Base-by-base conservation (phyloP, 2,113 vertebrate species). In the Pungitius pungitius region DNA sequence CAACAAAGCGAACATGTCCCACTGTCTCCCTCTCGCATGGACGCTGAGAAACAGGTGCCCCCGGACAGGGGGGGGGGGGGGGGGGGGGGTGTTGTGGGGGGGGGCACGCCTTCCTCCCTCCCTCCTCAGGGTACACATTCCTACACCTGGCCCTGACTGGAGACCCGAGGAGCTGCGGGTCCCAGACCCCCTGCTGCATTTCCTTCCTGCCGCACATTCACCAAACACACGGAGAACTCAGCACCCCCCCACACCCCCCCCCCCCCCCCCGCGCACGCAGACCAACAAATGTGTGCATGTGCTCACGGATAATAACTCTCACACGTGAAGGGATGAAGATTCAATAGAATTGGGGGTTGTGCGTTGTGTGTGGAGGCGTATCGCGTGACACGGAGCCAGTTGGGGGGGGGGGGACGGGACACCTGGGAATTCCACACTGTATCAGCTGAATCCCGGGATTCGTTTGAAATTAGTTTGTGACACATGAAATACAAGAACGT, bases 21-120 rank as follows among this genome's bases (percentile, higher is more conserved):
- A 35, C 68, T 69, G 79, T 74, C 83, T 81, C 69, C 77, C 59
- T 70, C 69, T 75, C 70, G 71, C 52, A 56, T 22, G 63, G 75
- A 37, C 84, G 82, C 83, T 82, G 72, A 80, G 83, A 90, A 91
- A 91, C 91, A 91, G 91, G 88, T 91, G 89, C 84, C 83, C 49
- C 45, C 12, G 77, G 85, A 91, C 85, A 81, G 78, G 30, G 5
- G 74, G 49, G 78, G 83, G 85, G 78, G 81, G 42, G 77, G 78
- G 30, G 5, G 74, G 49, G 78, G 83, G 85, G 78, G 81, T 47
- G 77, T 66, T 52, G 67, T 5, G 0, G 54, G 67, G 6, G 0
- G 54, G 20, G 68, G 71, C 86, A 82, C 86, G 39, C 86, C 86
- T 59, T 74, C 71, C 74, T 81, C 89, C 86, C 86, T 59, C 72